Conservation (phyloP, 2,113 vertebrate genomes). For the Loxodonta africana region DNA sequence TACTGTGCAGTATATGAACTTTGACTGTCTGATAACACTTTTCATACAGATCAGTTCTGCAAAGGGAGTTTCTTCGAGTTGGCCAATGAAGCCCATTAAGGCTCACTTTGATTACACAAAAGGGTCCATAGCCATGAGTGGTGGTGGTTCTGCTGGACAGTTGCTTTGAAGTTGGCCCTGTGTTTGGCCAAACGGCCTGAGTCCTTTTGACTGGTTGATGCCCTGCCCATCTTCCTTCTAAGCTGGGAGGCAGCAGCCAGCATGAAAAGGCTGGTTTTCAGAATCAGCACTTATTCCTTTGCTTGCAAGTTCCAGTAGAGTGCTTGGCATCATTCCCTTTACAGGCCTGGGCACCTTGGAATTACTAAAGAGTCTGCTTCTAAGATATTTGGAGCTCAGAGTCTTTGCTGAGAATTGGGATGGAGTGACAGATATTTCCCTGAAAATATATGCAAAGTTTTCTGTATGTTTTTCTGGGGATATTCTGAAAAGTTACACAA, state of each 20-base stretch:
- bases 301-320: accelerated
- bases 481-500: not conserved
- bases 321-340: not conserved
- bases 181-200: not conserved
- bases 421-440: not conserved
- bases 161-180: not conserved
- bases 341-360: not conserved
- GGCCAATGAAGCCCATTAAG: not conserved
- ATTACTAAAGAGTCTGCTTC: not conserved
- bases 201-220: not conserved
- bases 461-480: not conserved
- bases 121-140: accelerated
- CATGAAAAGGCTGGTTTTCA: not conserved
- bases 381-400: not conserved
- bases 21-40: not conserved
- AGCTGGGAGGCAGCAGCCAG: not conserved
- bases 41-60: not conserved
- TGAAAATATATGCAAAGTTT: not conserved
- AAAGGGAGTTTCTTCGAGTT: not conserved
- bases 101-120: not conserved
- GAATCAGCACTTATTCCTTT: not conserved
- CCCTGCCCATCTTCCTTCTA: not conserved
- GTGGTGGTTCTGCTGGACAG: not conserved
- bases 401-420: not conserved
- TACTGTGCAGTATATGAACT: accelerated